Evolutionary conservation across 2,888 invertebrate species (phyloP), one percentile per base, ranked within the genome.

Genomic region (Teinopalpus imperialis): DNA sequence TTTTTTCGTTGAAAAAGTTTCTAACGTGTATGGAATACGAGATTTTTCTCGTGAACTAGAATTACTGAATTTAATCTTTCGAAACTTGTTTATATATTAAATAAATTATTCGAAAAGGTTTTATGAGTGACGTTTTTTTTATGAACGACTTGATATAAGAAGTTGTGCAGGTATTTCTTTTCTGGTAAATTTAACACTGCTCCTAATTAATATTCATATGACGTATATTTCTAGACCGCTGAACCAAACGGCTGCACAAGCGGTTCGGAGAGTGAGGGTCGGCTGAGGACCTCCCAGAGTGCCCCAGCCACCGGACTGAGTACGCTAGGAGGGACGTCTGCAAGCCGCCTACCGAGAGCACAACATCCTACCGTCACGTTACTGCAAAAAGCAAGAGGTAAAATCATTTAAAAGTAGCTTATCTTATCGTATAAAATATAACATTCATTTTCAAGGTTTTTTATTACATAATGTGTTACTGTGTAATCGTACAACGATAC

Each of bases 351-450:
- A 58, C 96, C 96, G 1, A 90, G 92, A 60, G 95, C 94, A 1
- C 96, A 96, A 80, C 96, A 95, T 80, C 96, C 96, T 0, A 96
- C 95, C 3, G 94, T 97, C 59, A 96, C 96, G 1, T 85, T 97
- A 26, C 89, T 97, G 49, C 96, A 97, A 82, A 97, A 95, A 82
- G 95, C 95, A 44, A 91, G 96, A 93, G 96, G 97, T 96, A 86
- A 8, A 32, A 16, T 4, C 12, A 23, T 26, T 8, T 7, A 43
- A 27, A 20, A 34, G 7, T 1, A 5, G 20, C 6, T 20, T 20
- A 20, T 7, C 6, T 12, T 7, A 20, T 12, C 6, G n/a, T n/a
- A n/a, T n/a, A n/a, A n/a, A n/a, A n/a, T n/a, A n/a, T n/a, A n/a
- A n/a, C n/a, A n/a, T n/a, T n/a, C n/a, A n/a, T n/a, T n/a, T n/a